Base-by-base conservation (phyloP, 2,113 vertebrate species). In the Actinemys pallida region DNA sequence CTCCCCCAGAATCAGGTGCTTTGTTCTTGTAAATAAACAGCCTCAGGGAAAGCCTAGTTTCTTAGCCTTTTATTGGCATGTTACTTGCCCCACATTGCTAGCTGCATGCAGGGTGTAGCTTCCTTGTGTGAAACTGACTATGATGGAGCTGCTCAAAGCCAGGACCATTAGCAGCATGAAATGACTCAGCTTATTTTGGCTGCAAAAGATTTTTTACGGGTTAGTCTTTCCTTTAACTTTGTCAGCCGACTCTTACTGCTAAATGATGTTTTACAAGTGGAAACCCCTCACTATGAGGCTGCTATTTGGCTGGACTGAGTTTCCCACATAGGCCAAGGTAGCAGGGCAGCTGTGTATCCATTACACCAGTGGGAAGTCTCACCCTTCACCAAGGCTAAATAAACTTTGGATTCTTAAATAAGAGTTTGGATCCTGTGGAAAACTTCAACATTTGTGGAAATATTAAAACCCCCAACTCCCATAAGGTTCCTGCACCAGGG, bases 181-280 rank as follows among this genome's bases (percentile, higher is more conserved):
- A 92, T 20, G 29, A 54, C 29, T 81, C 88, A 88, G 6, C 25
- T 78, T 87, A 50, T 50, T 72, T 69, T 72, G 62, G 76, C 16
- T 78, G 59, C 87, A 88, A 49, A 62, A 27, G 81, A 12, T 8
- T 76, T 22, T 84, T 93, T 76, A 50, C 13, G 52, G 65, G 65
- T 49, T 1, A 0, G 1, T 3, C 20, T 90, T 97, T 84, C 53
- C 57, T 2, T 10, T 24, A 81, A 53, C 13, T 75, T 76, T 95
- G 79, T 88, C 84, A 72, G 54, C 13, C 53, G 72, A 10, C 5
- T 89, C 47, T 82, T 76, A 59, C 1, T 17, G 76, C 49, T 83
- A 91, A 95, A 86, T 84, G 88, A 5, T 86, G 20, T 49, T 94
- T 83, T 81, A 57, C 6, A 56, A 72, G 39, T 62, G n/a, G 78